Base-by-base conservation (phyloP, 2,888 invertebrate species). In the Zeuzera pyrina region DNA sequence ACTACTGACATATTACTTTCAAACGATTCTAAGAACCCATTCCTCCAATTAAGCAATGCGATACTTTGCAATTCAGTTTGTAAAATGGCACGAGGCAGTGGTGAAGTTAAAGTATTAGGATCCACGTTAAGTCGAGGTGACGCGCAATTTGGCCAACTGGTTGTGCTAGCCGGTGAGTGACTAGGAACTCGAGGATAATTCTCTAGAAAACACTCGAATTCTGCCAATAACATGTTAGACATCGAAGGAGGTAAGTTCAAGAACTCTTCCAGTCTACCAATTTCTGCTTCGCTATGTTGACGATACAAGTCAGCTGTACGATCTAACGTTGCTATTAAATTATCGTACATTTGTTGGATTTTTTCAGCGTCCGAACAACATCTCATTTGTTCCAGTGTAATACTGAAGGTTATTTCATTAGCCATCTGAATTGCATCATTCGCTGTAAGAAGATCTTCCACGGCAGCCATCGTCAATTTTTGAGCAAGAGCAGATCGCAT, bases 21-120 rank as follows among this genome's bases (percentile, higher is more conserved):
- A 36, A 79, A 68, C n/a, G 68, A 57, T 51, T 76, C 73, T 3
- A 81, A 52, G 32, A 77, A 78, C 14, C 71, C 72, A 38, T 74
- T 71, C 35, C 53, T 61, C 73, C 73, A 77, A 36, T 76, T 74
- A 31, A 37, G 36, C 14, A 79, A 45, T 8, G 69, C 57, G 19
- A 52, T 2, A 43, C 61, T 57, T 47, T 78, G 68, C 7, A 73
- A 47, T 39, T 67, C 61, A 2, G 71, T 70, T 52, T 70, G 60
- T 10, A 70, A 52, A 35, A 77, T 56, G 2, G 56, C 58, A 12
- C 66, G 63, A 1, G 58, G 52, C 13, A 68, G 37, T 15, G 57
- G 50, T 14, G 43, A 15, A 6, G 2, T 28, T 3, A 19, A 19
- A 19, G n/a, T n/a, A n/a, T n/a, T n/a, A n/a, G n/a, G n/a, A n/a